Evolutionary conservation across 2,888 invertebrate genomes (phyloP), one percentile per base, ranked within the genome.

Genomic region (Eledona agricola): DNA sequence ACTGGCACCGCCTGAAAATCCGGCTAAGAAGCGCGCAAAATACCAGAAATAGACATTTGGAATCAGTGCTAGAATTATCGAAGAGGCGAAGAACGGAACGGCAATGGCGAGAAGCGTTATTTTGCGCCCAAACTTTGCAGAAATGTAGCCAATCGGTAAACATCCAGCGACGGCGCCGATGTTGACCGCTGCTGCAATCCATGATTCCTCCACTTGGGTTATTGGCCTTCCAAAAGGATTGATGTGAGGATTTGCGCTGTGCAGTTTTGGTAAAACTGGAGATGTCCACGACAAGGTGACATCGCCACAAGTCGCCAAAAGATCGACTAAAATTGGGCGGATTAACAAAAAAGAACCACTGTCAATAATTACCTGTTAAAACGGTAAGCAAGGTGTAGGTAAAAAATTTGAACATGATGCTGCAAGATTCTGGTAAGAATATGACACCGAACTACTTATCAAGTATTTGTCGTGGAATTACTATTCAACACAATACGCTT

Each of bases 1-100:
- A 11, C 84, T 77, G 66, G 86, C 82, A 0, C 88, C 87, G 0
- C 84, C 81, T 1, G 83, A 83, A 0, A 87, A 64, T 34, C 89
- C 89, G 2, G 47, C 38, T 4, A 50, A 6, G 13, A 50, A 10
- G 6, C 49, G 17, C 3, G 49, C 49, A 9, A 40, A 29, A 16
- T 50, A 50, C 11, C 40, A 50, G 22, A 12, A 50, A 22, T 50
- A 35, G n/a, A 50, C 20, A 13, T 38, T 10, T 6, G 13, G 20
- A n/a, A 26, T 7, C 5, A 50, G 28, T 1, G 49, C 49, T 10
- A 50, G 12, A 3, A 25, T 29, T 2, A 40, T 4, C 12, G 23
- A 50, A 1, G 49, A 28, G 7, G 31, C 12, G 7, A 50, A 25
- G 13, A 20, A 22, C 3, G 49, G 49, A 7, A 50, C 12, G 2